Percentiles rank a stretch among this genome's conserved stretches.
Evolutionary conservation across 2,797 vertebrate genomes (phyloP).

Genomic region (Gobio occitaniae): DNA sequence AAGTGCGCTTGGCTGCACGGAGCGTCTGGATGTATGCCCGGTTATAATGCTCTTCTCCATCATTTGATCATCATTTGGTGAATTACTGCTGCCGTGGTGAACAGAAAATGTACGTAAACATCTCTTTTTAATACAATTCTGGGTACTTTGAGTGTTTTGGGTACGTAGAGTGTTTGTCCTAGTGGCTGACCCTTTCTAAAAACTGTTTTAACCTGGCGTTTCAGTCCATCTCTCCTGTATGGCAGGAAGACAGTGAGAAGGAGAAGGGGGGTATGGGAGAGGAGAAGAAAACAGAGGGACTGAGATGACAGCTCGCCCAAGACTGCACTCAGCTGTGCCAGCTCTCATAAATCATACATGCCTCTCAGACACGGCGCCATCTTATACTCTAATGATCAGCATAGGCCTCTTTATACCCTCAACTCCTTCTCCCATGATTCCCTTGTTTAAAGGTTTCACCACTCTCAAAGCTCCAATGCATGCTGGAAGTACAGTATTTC

Average conservation of each 20-base stretch:
- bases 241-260: conserved; percentile 35
- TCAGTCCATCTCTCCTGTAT: conserved; percentile 20
- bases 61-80: conserved; percentile 24
- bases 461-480: conserved; percentile 24
- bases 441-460: conserved; percentile 9
- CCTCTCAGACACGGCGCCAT: conserved; percentile 59
- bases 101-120: conserved; percentile 12
- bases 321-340: conserved; percentile 59
- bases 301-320: conserved; percentile 59
- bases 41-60: conserved; percentile 11
- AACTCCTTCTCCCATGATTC: conserved; percentile 27
- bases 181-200: conserved; percentile 21
- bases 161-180: conserved; percentile 5
- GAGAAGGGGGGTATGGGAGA: background rate
- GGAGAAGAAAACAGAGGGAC: conserved; percentile 33
- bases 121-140: conserved; percentile 8
- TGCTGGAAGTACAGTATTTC: conserved; percentile 20
- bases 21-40: background rate
- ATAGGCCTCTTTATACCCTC: conserved; percentile 45
- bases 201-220: conserved; percentile 35
- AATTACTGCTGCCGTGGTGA: conserved; percentile 3
- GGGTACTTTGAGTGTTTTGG: no score
- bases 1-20: conserved; percentile 12
- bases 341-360: conserved; percentile 62
- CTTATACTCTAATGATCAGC: conserved; percentile 62